Conservation (phyloP, 2,797 vertebrate genomes). For the Aulostomus chinensis region DNA sequence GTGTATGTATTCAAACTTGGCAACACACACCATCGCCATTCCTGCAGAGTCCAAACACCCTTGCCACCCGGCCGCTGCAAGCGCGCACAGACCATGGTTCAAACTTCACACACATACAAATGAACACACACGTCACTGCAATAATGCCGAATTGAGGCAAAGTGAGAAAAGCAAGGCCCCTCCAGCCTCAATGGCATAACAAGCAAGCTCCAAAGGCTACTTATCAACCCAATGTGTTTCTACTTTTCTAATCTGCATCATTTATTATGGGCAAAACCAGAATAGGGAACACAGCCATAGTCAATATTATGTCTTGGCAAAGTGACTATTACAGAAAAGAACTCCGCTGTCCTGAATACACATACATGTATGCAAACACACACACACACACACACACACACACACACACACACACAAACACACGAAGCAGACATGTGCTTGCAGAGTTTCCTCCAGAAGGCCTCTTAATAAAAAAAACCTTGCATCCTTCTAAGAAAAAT, state of each 20-base stretch:
- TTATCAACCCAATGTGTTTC: slow-evolving; percentile 82
- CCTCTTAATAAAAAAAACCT: slow-evolving; percentile 46
- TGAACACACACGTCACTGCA: slow-evolving; percentile 23
- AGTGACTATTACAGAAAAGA: slow-evolving; percentile 69
- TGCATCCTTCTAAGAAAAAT: slow-evolving; percentile 51
- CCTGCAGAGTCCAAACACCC: slow-evolving; percentile 68
- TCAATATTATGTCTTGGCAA: slow-evolving; percentile 83
- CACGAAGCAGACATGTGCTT: no score
- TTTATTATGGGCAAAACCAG: slow-evolving; percentile 79
- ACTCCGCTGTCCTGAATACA: slow-evolving; percentile 63
- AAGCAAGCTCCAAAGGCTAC: slow-evolving; percentile 65
- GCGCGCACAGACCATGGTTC: slow-evolving; percentile 62
- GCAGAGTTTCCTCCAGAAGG: slow-evolving; percentile 47
- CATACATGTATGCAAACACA: slow-evolving; percentile 58
- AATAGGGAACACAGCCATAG: slow-evolving; percentile 75
- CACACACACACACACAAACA: slow-evolving; percentile 39
- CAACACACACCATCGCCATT: slow-evolving; percentile 58
- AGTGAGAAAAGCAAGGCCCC: slow-evolving; percentile 43
- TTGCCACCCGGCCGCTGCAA: slow-evolving; percentile 44
- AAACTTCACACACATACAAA: slow-evolving; percentile 32
- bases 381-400: slow-evolving; percentile 23
- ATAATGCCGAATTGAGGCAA: slow-evolving; percentile 35
- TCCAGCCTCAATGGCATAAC: slow-evolving; percentile 41
- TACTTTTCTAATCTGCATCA: slow-evolving; percentile 83
- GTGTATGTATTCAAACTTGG: slow-evolving; percentile 73